Conservation (phyloP, 2,113 vertebrate species). For the Psettodes erumei region DNA sequence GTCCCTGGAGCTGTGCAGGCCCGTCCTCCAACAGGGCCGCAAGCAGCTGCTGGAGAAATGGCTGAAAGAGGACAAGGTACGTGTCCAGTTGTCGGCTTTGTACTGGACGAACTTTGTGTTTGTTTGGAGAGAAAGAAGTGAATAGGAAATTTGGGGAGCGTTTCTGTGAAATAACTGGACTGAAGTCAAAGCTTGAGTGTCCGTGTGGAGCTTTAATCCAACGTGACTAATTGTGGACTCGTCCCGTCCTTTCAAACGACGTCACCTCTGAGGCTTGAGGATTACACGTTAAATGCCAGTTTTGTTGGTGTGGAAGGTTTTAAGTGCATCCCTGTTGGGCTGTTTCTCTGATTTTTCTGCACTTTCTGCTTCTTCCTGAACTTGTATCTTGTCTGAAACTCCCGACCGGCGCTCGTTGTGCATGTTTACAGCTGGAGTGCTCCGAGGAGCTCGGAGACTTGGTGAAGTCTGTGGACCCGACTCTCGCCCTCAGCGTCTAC, state of each 20-base stretch:
- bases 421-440: conserved; percentile 90
- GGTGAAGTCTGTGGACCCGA: conserved; percentile 98
- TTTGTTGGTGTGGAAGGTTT: background rate
- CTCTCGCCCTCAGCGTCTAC: conserved; percentile 96
- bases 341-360: background rate
- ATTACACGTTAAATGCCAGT: background rate
- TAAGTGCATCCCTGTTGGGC: background rate
- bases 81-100: background rate
- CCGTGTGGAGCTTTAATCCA: background rate
- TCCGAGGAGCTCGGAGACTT: conserved; percentile 98
- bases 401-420: background rate
- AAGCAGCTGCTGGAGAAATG: conserved; percentile 98
- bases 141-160: background rate
- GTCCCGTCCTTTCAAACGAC: background rate
- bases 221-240: background rate
- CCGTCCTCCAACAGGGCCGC: conserved; percentile 97
- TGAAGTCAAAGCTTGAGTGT: background rate
- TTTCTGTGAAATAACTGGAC: background rate
- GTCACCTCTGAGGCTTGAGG: background rate
- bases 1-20: conserved; percentile 96
- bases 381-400: background rate
- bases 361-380: background rate
- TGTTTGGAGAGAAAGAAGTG: too few relatives aligned
- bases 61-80: conserved; percentile 98
- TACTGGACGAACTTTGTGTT: background rate